Base-by-base conservation (phyloP, 2,113 vertebrate genomes). In the Mormyrus iriodes region DNA sequence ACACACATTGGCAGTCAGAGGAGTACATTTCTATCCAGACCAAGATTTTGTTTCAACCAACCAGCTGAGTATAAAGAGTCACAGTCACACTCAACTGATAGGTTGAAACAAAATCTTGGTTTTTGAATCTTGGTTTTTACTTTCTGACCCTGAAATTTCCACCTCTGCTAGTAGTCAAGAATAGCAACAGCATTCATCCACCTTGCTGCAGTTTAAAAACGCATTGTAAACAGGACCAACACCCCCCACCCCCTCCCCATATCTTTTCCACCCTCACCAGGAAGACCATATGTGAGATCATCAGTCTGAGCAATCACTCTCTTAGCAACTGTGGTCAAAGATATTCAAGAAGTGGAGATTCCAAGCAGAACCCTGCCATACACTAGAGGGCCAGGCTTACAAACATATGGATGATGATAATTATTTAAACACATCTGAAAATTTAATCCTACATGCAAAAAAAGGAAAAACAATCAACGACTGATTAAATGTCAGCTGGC, bases 391-490 rank as follows among this genome's bases (percentile, higher is more conserved):
- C 61, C 19, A 17, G 73, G 15, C 4, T 42, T 42, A 42, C 31
- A 42, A 19, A 42, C 73, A 79, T 42, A 79, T 42, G 73, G 73
- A 42, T 42, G 65, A 35, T 35, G 5, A 42, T 69, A 31, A 69
- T 69, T 69, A 69, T 35, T 79, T 42, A 79, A 79, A 79, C 15
- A 79, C 15, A 79, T 79, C 73, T 79, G 73, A 79, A 79, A 79
- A 79, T 79, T 79, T 35, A 8, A 79, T 79, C 17, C 73, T 79
- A 42, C 73, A 0, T 42, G 35, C 4, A 7, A 79, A 79, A n/a
- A 76, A 76, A 76, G 31, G 17, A 39, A 76, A 76, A 42, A 35
- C 12, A 76, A 31, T 5, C 27, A 76, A 4, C 1, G 51, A 79
- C 35, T 19, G 35, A 79, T 79, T 35, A 79, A 42, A 79, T 79